phyloP scores from a whole-genome alignment of 2,797 vertebrate genomes.

The Mastacembelus armatus region DNA sequence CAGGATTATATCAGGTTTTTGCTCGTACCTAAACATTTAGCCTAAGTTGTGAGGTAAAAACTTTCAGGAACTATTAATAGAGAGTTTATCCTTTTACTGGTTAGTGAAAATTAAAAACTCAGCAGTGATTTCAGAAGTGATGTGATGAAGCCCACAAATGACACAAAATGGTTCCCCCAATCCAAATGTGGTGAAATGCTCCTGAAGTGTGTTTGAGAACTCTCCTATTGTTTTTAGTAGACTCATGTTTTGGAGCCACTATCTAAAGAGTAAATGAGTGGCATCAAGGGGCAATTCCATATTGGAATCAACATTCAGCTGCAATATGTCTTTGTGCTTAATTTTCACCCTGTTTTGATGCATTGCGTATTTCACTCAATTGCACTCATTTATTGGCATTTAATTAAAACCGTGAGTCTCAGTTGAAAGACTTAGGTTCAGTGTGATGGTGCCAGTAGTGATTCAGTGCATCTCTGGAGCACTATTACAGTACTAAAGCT shows the following conservation, averaged over 20 bases:
- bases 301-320: no score
- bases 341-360: not conserved
- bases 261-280: no score
- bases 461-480: slow-evolving; percentile 24
- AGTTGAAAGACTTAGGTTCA: slow-evolving; percentile 1
- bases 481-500: slow-evolving; percentile 19
- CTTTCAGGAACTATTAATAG: slow-evolving; percentile 25
- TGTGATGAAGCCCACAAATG: no score
- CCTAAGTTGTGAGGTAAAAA: slow-evolving; percentile 29
- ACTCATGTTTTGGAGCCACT: no score
- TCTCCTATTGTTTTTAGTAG: no score
- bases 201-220: no score
- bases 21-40: slow-evolving; percentile 30
- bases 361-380: not conserved
- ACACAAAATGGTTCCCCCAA: no score
- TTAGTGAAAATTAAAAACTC: not conserved
- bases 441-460: slow-evolving; percentile 7
- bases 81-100: not conserved
- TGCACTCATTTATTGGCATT: not conserved
- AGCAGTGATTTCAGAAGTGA: no score
- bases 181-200: not conserved
- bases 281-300: not conserved
- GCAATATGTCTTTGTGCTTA: no score
- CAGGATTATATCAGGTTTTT: slow-evolving; percentile 43
- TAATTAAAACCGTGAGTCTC: not conserved